These are phyloP conservation scores for Enteromius anoplus DNA, from an alignment of 2,797 vertebrate species.

Conservation along the genomic window DNA sequence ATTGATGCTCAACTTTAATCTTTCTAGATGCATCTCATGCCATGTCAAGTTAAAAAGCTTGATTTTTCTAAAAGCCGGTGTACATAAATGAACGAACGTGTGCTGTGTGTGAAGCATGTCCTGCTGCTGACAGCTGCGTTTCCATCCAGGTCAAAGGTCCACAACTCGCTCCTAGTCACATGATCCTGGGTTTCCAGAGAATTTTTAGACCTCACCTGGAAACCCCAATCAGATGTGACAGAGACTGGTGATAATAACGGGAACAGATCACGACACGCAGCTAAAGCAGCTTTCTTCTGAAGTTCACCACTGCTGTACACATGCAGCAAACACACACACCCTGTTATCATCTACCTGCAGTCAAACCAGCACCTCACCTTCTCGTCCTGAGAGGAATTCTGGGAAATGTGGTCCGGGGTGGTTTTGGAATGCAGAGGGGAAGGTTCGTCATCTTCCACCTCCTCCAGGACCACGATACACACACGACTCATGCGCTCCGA, in stretches of 20 bases:
- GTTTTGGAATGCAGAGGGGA: slow-evolving; percentile 83
- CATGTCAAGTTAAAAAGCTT: background rate
- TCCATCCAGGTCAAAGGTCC: slow-evolving; percentile 24
- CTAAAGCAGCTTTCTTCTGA: background rate
- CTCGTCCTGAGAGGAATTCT: slow-evolving; percentile 71
- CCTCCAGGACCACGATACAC: slow-evolving; percentile 99
- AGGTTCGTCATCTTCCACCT: slow-evolving; percentile 96
- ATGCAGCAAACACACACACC: background rate
- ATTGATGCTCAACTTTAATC: background rate
- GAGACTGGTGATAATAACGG: background rate
- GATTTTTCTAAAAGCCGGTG: background rate
- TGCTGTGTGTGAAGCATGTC: background rate
- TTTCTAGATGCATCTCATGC: background rate
- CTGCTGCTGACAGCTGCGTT: background rate
- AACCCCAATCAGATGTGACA: background rate
- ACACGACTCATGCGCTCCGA: slow-evolving; percentile 95
- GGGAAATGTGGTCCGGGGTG: slow-evolving; percentile 76
- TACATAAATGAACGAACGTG: background rate
- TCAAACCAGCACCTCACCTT: slow-evolving; percentile 77
- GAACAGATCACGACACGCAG: background rate
- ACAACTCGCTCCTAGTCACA: background rate
- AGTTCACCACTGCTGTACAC: background rate
- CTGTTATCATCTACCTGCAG: background rate
- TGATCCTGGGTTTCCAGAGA: background rate
- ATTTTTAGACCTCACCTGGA: background rate